phyloP scores from a whole-genome alignment of 2,113 vertebrate species.

The Sorex araneus region DNA sequence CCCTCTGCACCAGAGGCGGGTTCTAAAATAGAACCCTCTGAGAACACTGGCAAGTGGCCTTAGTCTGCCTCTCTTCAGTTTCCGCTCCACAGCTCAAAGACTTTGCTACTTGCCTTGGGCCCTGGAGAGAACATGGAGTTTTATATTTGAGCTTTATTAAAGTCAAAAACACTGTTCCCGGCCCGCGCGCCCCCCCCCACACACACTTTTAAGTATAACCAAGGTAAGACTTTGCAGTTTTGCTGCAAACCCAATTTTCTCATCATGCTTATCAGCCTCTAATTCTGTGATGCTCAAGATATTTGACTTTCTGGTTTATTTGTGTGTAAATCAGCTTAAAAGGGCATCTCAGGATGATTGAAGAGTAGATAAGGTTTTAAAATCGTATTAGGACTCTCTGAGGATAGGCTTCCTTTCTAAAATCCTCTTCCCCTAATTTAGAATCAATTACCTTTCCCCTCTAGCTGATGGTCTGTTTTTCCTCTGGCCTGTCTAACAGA shows the following conservation, averaged over 20 bases:
- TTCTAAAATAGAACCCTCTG: conserved; percentile 11
- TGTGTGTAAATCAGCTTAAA: conserved; percentile 8
- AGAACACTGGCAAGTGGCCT: not conserved
- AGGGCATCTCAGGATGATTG: not conserved
- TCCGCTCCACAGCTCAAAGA: conserved; percentile 13
- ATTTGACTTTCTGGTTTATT: conserved; percentile 45
- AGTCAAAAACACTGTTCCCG: conserved; percentile 23
- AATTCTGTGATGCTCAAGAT: conserved; percentile 27
- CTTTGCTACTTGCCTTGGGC: not conserved
- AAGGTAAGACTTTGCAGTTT: conserved; percentile 2
- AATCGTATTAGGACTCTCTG: conserved; percentile 58
- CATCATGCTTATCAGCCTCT: not conserved
- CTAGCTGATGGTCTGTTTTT: conserved; percentile 17
- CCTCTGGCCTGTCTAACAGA: conserved; percentile 16
- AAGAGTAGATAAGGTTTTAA: not conserved
- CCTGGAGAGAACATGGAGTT: not conserved
- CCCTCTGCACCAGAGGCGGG: not conserved
- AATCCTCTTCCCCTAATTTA: conserved; percentile 55
- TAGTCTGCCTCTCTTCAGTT: not conserved
- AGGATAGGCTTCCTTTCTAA: not conserved
- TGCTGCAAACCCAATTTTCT: conserved; percentile 12
- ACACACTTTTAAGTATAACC: conserved; percentile 45
- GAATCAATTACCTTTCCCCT: conserved; percentile 44
- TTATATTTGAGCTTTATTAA: conserved; percentile 49
- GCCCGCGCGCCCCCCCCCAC: too few relatives aligned